Evolutionary conservation across 2,888 invertebrate species (phyloP), one percentile per base, ranked within the genome.

Genomic region (Notodonta ziczac): DNA sequence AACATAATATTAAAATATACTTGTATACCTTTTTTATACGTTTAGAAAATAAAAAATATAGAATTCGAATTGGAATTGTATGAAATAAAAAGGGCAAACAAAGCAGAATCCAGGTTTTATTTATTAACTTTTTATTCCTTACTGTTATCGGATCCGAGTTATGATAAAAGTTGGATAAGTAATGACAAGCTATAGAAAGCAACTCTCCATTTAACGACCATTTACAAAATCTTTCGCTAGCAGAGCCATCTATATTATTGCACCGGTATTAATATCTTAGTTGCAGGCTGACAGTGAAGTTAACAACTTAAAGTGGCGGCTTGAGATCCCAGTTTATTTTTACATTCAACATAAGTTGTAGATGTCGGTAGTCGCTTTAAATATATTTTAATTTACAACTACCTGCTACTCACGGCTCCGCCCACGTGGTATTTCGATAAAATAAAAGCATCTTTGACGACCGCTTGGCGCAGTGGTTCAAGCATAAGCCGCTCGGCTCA

Each of bases 21-120:
- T 61, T 74, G 61, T 75, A 64, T 76, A 74, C 64, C 74, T 64
- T 76, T 70, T 71, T 72, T 65, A 68, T 72, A 74, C 76, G 65
- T 73, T 69, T 69, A 69, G 67, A 73, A 66, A 69, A 74, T 70
- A 73, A 73, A 76, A 75, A 63, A 63, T 66, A 63, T 61, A 59
- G 68, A 44, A 2, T 65, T 60, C 61, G 58, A 57, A 71, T 72
- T 66, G 67, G 65, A 73, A 73, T 74, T 70, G 67, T 71, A 67
- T 73, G 59, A 74, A 80, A 76, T 76, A 75, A 80, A 80, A 77
- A 77, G 73, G 74, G 72, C 60, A 65, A 69, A 58, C 39, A 65
- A 65, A 57, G 16, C 48, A 48, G 52, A 32, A 57, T 35, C 13
- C 3, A 24, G 55, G n/a, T 66, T 58, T 61, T 59, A 57, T 61